Conservation (phyloP, 2,797 vertebrate species). For the Emys orbicularis region DNA sequence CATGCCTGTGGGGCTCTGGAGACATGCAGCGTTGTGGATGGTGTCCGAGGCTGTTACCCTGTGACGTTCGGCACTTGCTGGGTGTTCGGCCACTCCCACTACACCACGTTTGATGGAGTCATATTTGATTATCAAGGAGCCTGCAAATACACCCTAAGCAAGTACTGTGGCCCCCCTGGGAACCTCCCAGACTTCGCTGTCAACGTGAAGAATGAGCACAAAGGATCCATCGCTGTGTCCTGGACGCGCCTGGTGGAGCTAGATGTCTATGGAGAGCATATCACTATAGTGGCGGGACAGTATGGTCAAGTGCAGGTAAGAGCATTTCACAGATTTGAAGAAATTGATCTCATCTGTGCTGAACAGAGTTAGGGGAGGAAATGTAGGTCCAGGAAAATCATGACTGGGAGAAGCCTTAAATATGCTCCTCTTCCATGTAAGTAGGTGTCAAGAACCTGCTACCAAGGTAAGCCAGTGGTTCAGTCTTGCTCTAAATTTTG, state of each 20-base stretch:
- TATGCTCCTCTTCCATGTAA: not conserved
- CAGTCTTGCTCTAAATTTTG: not conserved
- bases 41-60: not conserved
- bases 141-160: not conserved
- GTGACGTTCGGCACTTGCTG: not conserved
- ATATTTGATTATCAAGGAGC: not conserved
- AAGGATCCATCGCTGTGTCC: not conserved
- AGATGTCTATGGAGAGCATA: constrained; percentile 60
- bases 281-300: constrained; percentile 66
- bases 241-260: constrained; percentile 23
- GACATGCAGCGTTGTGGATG: not conserved
- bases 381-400: not conserved
- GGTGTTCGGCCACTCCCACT: not conserved
- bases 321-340: not conserved
- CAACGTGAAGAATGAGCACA: constrained; percentile 60
- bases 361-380: not conserved
- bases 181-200: constrained; percentile 62
- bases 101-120: not conserved
- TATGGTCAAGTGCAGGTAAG: constrained; percentile 69
- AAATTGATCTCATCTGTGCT: not conserved
- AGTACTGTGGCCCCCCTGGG: not conserved
- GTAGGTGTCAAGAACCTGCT: not conserved
- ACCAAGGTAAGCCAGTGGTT: not conserved
- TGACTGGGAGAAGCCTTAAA: not conserved
- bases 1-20: not conserved